Evolutionary conservation across 2,888 invertebrate genomes (phyloP), one percentile per base, ranked within the genome.

Genomic region (Catocala fraxini): DNA sequence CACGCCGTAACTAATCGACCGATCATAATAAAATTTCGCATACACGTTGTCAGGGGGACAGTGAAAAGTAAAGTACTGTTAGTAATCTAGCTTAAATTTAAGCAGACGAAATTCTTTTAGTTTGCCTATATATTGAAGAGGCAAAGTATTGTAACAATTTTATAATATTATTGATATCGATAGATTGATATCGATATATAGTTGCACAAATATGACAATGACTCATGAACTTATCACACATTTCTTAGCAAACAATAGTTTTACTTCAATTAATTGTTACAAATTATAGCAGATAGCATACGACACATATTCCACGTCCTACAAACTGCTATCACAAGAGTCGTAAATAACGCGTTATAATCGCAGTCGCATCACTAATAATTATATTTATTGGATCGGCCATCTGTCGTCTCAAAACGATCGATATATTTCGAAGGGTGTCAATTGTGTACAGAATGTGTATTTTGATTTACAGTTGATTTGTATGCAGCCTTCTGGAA

Each of bases 351-450:
- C 52, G 57, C 15, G 54, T 49, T 55, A 59, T 49, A 54, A 57
- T 51, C 39, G 56, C 3, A 25, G 25, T 51, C 72, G 46, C 70
- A 59, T 64, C 58, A 47, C 65, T 72, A 75, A 25, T 25, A 25
- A 72, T 71, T 69, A 62, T 64, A 51, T 51, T 45, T 41, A 59
- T 63, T 59, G 51, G 84, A 67, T 65, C 70, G 71, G 82, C 90
- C 91, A 91, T 91, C 91, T 91, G 91, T 89, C 89, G 85, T 71
- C 35, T 58, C 63, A 62, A 76, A 79, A 65, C 76, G 81, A 86
- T 86, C 84, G 84, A 84, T 83, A 71, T 76, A 83, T 82, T 68
- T 68, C 76, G 78, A 80, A 75, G 81, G 80, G 77, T 66, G 71
- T 42, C 61, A 43, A 71, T 78, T 77, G 63, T 65, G 57, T 63